Percentiles rank a stretch among this genome's conserved stretches.
Evolutionary conservation across 2,888 invertebrate species (phyloP).

Genomic region (Brachyptera risi): DNA sequence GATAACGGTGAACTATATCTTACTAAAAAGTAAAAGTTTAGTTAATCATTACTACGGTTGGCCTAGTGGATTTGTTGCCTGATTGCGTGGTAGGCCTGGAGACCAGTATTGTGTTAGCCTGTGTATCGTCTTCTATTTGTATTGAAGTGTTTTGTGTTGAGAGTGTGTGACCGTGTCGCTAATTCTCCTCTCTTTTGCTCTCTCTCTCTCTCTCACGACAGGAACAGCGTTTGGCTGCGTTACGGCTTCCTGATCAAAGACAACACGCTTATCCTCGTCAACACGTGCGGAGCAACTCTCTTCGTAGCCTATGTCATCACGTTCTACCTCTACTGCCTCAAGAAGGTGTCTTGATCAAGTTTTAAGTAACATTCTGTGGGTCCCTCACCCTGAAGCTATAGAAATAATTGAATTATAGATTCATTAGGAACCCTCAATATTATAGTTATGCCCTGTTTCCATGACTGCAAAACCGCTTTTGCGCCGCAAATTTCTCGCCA

Average conservation of each 20-base stretch:
- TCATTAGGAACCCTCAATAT: too few relatives aligned
- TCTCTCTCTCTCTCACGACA: too few relatives aligned
- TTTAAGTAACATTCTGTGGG: constrained; percentile 54
- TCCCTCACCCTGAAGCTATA: too few relatives aligned
- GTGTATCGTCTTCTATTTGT: background rate
- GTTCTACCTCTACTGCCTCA: constrained; percentile 68
- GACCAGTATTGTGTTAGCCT: background rate
- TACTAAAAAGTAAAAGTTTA: too few relatives aligned
- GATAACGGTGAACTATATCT: too few relatives aligned
- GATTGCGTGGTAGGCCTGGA: background rate
- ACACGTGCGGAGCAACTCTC: constrained; percentile 65
- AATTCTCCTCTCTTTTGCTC: too few relatives aligned
- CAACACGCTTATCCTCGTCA: constrained; percentile 67
- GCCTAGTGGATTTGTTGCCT: too few relatives aligned
- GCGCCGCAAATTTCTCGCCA: too few relatives aligned
- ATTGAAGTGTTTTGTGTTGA: background rate
- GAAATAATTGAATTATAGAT: too few relatives aligned
- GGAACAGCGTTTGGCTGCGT: constrained; percentile 72
- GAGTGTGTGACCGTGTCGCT: constrained; percentile 1
- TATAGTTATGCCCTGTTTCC: too few relatives aligned
- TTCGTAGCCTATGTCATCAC: constrained; percentile 66
- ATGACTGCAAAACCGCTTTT: too few relatives aligned
- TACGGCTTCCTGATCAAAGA: constrained; percentile 75
- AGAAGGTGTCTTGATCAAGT: constrained; percentile 55
- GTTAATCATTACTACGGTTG: too few relatives aligned